Evolutionary conservation across 2,888 invertebrate species (phyloP), one percentile per base, ranked within the genome.

Genomic region (Drosophila multiciliata): DNA sequence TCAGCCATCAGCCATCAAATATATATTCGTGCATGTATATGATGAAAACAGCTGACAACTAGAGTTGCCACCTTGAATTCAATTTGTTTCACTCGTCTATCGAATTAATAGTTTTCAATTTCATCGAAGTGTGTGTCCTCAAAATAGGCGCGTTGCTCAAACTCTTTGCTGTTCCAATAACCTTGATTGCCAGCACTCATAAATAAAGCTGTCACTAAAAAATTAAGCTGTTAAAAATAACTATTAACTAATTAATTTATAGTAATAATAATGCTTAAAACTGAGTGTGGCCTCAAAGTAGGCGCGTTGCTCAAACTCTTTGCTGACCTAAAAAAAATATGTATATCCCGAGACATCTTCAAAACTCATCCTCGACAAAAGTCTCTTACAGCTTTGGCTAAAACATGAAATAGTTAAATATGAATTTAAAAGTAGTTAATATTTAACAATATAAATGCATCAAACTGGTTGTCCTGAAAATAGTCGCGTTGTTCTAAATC

Each of bases 41-140:
- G 58, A 23, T 3, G 9, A 20, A 26, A 12, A 32, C 84, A 82
- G 83, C 88, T 83, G 88, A 55, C 54, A 20, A 23, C 60, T 75
- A 84, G 83, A 60, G 83, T 83, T 84, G 71, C 66, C 75, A 42
- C 55, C 55, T 40, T 20, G 1, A 15, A 32, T 40, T 29, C 15
- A 15, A 45, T 45, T 45, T 15, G 15, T 23, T 29, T 1, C 12
- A 1, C 29, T 29, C 7, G 29, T 57, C n/a, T 40, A 54, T 55
- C 54, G n/a, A 57, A 57, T 9, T 57, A 40, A 4, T 29, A 20
- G 15, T 50, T 15, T 15, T 7, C 8, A 50, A 36, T 42, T 58
- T 53, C 48, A 61, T 52, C 38, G 35, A 38, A 45, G 9, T 23
- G 1, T 1, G 17, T 45, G 5, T 29, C 5, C 29, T 29, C 5